Evolutionary conservation across 1,140 invertebrate species (phyloP).

Genomic region (Acromyrmex charruanus): DNA sequence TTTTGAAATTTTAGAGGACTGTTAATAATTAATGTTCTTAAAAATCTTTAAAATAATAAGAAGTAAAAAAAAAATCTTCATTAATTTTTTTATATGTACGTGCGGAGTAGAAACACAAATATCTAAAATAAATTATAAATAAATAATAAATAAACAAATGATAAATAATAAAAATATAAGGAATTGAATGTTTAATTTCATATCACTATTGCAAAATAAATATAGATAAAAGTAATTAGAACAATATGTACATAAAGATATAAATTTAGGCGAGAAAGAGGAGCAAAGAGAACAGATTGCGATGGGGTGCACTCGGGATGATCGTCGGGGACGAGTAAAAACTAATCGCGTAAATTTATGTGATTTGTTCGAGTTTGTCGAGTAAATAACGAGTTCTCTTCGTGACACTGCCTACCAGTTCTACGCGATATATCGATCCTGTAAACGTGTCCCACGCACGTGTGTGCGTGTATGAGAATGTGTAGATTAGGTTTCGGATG

Average conservation of each 20-base stretch:
- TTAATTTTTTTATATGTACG: not conserved
- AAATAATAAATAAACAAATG: too few species aligned
- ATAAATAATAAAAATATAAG: slow-evolving; percentile 4
- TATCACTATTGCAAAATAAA: not conserved
- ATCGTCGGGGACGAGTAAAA: slow-evolving; percentile 64
- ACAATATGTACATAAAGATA: not conserved
- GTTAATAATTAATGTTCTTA: not conserved
- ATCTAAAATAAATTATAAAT: not conserved
- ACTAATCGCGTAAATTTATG: slow-evolving; percentile 80
- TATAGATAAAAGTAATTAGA: not conserved
- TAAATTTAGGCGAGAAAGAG: not conserved
- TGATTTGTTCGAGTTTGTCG: slow-evolving; percentile 76
- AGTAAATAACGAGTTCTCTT: slow-evolving; percentile 68
- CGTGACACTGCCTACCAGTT: not conserved
- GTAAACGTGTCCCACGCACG: slow-evolving; percentile 40
- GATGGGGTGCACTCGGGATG: not conserved
- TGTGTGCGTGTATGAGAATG: slow-evolving; percentile 33
- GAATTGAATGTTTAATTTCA: not conserved
- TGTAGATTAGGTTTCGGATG: slow-evolving; percentile 77
- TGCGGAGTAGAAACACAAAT: not conserved
- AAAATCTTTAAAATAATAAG: not conserved
- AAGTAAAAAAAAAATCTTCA: not conserved
- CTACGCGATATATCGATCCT: slow-evolving; percentile 63
- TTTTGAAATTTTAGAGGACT: not conserved
- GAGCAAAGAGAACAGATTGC: not conserved